Base-by-base conservation (phyloP, 2,888 invertebrate genomes). In the Cheilosia impressa region DNA sequence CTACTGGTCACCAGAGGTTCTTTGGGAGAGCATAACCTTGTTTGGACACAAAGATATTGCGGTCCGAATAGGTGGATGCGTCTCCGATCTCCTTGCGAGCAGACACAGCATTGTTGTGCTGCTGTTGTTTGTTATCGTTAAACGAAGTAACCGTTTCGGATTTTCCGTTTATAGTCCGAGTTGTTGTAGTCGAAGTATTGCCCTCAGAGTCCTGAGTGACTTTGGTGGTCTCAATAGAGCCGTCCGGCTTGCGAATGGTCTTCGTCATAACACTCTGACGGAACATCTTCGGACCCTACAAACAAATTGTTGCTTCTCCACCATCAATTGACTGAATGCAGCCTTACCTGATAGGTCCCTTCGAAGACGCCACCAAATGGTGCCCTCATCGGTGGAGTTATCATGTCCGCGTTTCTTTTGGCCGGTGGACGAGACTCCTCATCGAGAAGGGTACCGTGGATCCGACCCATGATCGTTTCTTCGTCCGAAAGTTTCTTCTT, bases 141-240 rank as follows among this genome's bases (percentile, higher is more conserved):
- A 55, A 75, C 27, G 90, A 90, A 0, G 91, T 90, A 2, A 89
- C 85, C 2, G 91, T 92, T 89, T 92, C 92, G 34, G 90, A 89
- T 79, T 91, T 90, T 0, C 92, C 92, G 77, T 92, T 88, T 2
- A 90, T 87, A 24, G 90, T 89, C 31, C 91, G 91, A 24, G 93
- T 94, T 41, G 94, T 90, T n/a, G 93, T 94, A 13, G 93, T 94
- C 88, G 94, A 94, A 87, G 93, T 93, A 88, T 94, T 94, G 0
- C 95, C 95, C 50, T 93, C 91, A 13, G 93, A 93, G 88, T 95
- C 95, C 88, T 91, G 92, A 1, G 94, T 91, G 22, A 93, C 93
- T 88, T 92, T 93, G 55, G 93, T 93, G 34, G 94, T 93, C 91
- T 95, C 94, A 75, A 93, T 90, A 24, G 93, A 92, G 53, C 95